phyloP scores from a whole-genome alignment of 1,140 invertebrate species.

The Aphelinus certus region DNA sequence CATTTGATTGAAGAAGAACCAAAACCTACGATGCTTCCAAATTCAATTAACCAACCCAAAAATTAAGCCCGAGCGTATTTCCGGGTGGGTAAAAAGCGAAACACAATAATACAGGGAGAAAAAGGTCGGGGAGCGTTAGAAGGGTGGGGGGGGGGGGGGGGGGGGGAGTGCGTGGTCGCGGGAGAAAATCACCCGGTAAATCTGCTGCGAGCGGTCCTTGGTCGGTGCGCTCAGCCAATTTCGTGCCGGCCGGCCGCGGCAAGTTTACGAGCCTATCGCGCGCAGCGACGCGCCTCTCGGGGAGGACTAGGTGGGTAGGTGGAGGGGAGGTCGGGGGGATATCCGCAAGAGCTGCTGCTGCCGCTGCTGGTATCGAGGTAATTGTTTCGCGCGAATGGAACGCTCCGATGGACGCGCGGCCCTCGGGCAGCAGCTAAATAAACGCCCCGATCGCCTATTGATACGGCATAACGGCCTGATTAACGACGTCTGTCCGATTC shows the following conservation, averaged over 20 bases:
- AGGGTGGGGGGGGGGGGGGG: not conserved
- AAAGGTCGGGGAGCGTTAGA: too few relatives aligned
- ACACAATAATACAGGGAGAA: too few relatives aligned
- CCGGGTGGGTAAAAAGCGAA: too few relatives aligned
- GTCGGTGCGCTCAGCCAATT: slow-evolving; percentile 6
- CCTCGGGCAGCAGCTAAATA: not conserved
- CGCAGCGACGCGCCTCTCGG: not conserved
- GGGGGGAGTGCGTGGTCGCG: not conserved
- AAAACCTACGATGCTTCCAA: too few relatives aligned
- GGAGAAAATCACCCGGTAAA: slow-evolving; percentile 2
- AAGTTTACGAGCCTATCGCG: slow-evolving; percentile 29
- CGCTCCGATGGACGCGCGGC: slow-evolving; percentile 9
- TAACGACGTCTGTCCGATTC: not conserved
- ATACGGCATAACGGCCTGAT: not conserved
- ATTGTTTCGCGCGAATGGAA: slow-evolving; percentile 37
- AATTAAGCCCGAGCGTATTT: too few relatives aligned
- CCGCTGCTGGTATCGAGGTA: slow-evolving; percentile 2
- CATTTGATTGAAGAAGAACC: too few relatives aligned
- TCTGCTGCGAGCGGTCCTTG: not conserved
- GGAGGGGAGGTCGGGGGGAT: not conserved
- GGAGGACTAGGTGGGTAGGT: not conserved
- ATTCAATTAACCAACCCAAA: too few relatives aligned
- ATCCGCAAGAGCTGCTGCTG: slow-evolving; percentile 11
- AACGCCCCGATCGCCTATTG: not conserved
- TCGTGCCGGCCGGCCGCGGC: not conserved